Percentiles rank a stretch among this genome's conserved stretches.
Evolutionary conservation across 2,113 vertebrate genomes (phyloP).

Genomic region (Chrysochloris asiatica): DNA sequence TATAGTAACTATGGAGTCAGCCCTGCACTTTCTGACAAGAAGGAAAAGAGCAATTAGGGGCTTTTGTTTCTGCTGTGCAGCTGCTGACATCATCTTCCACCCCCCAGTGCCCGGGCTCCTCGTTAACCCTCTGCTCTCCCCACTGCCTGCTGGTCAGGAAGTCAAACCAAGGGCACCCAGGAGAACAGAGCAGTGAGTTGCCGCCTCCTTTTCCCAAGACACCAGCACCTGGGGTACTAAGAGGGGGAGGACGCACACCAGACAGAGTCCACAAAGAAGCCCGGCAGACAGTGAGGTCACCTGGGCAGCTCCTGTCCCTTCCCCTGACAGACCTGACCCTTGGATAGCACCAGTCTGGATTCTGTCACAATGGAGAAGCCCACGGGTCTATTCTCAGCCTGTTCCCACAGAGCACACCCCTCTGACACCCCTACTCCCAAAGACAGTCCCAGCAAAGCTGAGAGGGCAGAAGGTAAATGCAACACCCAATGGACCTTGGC

Average conservation of each 20-base stretch:
- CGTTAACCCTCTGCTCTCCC: constrained; percentile 2
- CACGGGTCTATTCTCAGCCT: background rate
- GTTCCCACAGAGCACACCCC: background rate
- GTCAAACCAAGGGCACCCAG: background rate
- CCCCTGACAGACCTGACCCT: background rate
- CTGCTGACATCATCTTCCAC: constrained; percentile 68
- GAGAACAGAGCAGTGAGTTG: background rate
- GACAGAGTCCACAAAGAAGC: background rate
- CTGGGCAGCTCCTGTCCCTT: background rate
- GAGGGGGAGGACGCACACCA: background rate
- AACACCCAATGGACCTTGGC: background rate
- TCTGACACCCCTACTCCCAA: too few relatives aligned
- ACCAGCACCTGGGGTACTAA: background rate
- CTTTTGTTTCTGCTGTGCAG: constrained; percentile 65
- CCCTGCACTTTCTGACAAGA: constrained; percentile 65
- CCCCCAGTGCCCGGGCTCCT: background rate
- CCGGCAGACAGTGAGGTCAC: background rate
- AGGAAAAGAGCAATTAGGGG: constrained; percentile 68
- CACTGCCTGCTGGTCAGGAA: constrained; percentile 25
- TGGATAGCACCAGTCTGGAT: accelerated
- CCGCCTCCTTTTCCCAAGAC: background rate
- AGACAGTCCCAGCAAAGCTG: background rate
- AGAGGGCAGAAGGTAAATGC: background rate
- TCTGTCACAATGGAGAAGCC: background rate
- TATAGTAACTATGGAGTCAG: constrained; percentile 64